Base-by-base conservation (phyloP, 2,113 vertebrate genomes). In the Aix galericulata region DNA sequence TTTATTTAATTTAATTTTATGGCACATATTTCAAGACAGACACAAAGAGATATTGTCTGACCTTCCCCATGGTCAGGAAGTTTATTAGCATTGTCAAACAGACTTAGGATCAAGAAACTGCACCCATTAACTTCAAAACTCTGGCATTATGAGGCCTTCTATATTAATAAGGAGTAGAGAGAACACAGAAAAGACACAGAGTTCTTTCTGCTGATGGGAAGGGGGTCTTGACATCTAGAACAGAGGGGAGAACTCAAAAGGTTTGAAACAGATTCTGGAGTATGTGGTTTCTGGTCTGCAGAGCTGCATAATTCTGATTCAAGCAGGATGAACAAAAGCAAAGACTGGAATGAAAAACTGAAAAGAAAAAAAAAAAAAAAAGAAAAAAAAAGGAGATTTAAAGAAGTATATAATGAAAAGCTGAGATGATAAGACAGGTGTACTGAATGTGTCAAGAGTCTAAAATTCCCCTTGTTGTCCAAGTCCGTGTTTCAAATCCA, bases 1-100 rank as follows among this genome's bases (percentile, higher is more conserved):
- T 91, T 96, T 97, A 91, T 82, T 48, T 95, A 67, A 95, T 95
- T 93, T 93, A 89, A 94, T 94, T 93, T 94, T 68, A 86, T 67
- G 40, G 34, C 58, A 36, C 10, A 67, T 94, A 93, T 93, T 95
- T 96, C 85, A 97, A 93, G 52, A 20, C 77, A 26, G 59, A 84
- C 72, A 62, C 74, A 21, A 94, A 92, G 73, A 97, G 94, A 95
- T 66, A 89, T 27, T 9, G 1, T 52, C 53, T 84, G 52, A 95
- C 63, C 64, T 86, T 89, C 74, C 8, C 20, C 26, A 18, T 48
- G 71, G 71, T 86, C 83, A 93, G 78, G 29, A 89, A 83, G 25
- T 83, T 90, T 89, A 90, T 85, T 68, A 89, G 17, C 55, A 76
- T 44, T 84, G 52, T 68, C 82, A 85, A 64, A 87, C 40, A 72